Evolutionary conservation across 2,888 invertebrate genomes (phyloP), one percentile per base, ranked within the genome.

Genomic region (Papilio demoleus): DNA sequence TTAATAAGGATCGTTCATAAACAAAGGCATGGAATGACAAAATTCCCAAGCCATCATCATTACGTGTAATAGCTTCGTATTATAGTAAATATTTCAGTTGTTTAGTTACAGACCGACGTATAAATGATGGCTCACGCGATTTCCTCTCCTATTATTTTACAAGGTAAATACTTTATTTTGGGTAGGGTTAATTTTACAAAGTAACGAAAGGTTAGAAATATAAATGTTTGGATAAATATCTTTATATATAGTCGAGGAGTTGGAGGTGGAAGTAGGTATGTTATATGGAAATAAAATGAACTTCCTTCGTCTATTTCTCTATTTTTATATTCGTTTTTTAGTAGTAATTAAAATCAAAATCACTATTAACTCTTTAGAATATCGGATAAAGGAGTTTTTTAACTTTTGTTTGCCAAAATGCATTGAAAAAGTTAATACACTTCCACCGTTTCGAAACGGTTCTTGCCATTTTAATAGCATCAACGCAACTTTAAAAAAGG

Each of bases 21-120:
- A 67, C 71, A 69, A 65, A 65, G 68, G 42, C 65, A 61, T 53
- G 67, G 79, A 84, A 86, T 84, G 84, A 82, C 84, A 82, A 80
- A 83, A 85, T 88, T 89, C 86, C 81, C 87, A 87, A 81, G 86
- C 83, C 84, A 89, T 90, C 88, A 89, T 89, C 90, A 90, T 91
- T 90, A 90, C 72, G 67, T 77, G 75, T 90, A 88, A 90, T 88
- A 83, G 84, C 80, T 79, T 79, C 81, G 80, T 84, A 88, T 90
- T 87, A 90, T 81, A 81, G 85, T 83, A 80, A 87, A 88, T 85
- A 88, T 90, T 90, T 87, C 85, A 85, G 87, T 84, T 87, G 85
- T 88, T 87, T 88, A 86, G 85, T 86, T 85, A 85, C 85, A 83
- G 85, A 82, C 83, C 78, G 79, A 81, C 81, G 79, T 81, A 70